These are phyloP conservation scores for Rotaria sp. DNA, from an alignment of 2,888 invertebrate species.

Conservation along the genomic window DNA sequence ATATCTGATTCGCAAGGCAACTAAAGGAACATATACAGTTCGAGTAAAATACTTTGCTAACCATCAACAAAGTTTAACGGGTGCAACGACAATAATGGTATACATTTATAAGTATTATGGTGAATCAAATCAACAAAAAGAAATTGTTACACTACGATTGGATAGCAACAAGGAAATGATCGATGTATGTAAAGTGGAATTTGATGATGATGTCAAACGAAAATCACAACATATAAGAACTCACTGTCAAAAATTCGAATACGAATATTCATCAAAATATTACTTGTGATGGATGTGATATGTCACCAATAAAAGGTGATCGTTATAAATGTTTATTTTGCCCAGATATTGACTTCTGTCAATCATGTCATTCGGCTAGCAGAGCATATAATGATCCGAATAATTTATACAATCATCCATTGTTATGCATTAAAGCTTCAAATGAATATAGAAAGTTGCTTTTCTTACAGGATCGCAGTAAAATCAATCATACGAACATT, in stretches of 20 bases:
- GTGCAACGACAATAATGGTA: neutral
- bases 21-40: neutral
- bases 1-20: neutral
- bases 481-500: neutral
- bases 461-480: neutral
- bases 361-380: too few relatives aligned
- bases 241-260: neutral
- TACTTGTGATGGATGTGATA: too few relatives aligned
- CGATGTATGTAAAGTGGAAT: neutral
- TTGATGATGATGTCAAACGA: neutral
- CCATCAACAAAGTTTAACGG: neutral
- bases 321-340: too few relatives aligned
- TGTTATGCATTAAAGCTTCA: neutral
- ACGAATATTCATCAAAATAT: neutral
- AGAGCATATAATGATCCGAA: too few relatives aligned
- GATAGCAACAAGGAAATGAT: neutral
- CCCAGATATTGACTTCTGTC: too few relatives aligned
- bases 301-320: too few relatives aligned
- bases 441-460: neutral
- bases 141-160: neutral
- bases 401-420: neutral
- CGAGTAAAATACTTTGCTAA: neutral
- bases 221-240: neutral
- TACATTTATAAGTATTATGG: neutral
- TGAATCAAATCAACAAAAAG: neutral